phyloP scores from a whole-genome alignment of 2,113 vertebrate species.

The Serilophus lunatus region DNA sequence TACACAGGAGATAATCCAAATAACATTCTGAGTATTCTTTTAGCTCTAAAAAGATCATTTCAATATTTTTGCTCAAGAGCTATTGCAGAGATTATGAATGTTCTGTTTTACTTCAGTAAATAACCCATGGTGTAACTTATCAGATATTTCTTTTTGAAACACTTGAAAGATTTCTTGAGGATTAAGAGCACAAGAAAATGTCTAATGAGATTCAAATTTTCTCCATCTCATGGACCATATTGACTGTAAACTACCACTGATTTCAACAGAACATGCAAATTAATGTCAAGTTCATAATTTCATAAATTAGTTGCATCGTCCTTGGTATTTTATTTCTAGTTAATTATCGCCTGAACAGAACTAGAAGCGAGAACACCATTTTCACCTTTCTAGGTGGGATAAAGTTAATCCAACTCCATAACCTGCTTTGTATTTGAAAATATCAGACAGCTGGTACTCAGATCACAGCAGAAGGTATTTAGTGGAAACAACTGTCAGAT shows the following conservation, averaged over 20 bases:
- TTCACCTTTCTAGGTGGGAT: slow-evolving; percentile 66
- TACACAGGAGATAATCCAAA: neutral
- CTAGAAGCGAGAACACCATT: slow-evolving; percentile 62
- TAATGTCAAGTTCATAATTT: slow-evolving; percentile 20
- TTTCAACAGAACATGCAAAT: neutral
- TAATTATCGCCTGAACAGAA: slow-evolving; percentile 67
- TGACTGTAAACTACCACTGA: neutral
- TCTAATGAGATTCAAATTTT: neutral
- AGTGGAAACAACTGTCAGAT: slow-evolving; percentile 60
- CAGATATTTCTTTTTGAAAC: neutral
- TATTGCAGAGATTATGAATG: neutral
- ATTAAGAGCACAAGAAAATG: neutral
- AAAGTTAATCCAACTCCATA: slow-evolving; percentile 55
- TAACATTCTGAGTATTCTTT: neutral
- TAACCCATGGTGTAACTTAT: neutral
- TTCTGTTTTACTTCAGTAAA: neutral
- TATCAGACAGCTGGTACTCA: slow-evolving; percentile 63
- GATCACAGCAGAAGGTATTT: slow-evolving; percentile 63
- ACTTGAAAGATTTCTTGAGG: neutral
- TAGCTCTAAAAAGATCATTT: neutral
- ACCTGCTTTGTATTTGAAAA: slow-evolving; percentile 40
- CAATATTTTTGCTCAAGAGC: neutral
- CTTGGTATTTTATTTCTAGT: slow-evolving; percentile 55
- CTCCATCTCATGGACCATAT: neutral
- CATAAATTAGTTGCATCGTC: neutral